Base-by-base conservation (phyloP, 2,888 invertebrate genomes). In the Tolmerus cingulatus region DNA sequence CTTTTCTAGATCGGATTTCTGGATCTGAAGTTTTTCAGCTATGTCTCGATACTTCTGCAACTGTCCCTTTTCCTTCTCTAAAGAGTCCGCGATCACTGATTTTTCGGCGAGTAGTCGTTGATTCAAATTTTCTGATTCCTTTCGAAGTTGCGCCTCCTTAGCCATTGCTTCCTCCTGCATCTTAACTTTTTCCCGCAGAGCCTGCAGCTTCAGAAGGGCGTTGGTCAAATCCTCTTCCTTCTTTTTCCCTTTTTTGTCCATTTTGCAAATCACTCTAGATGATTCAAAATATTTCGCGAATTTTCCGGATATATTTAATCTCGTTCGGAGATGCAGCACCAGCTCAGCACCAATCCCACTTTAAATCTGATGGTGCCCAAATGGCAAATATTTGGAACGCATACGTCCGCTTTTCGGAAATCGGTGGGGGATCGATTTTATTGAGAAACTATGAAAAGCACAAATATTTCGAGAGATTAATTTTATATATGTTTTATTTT, bases 361-460 rank as follows among this genome's bases (percentile, higher is more conserved):
- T 23, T 12, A 23, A 40, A n/a, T 78, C 19, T 78, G 78, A 66
- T 34, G 78, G 43, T 40, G 19, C 1, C 43, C 43, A 43, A 37
- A 78, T 78, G 19, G n/a, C 12, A 43, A 43, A 78, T 78, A 43
- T 78, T 78, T 43, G 23, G 43, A 40, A 78, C 8, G 37, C 43
- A 40, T 37, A 74, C n/a, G 23, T 46, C 66, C 66, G 14, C 4
- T 78, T 78, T 12, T 27, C 66, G 66, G 66, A 66, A 66, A 66
- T 78, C 37, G 78, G 78, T 78, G 78, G 78, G 78, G 78, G 43
- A 43, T 78, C 78, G 43, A 78, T 78, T 43, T 46, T 78, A 78
- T 78, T 78, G 37, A 43, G 43, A 66, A 66, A 66, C 27, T 66
- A 66, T 66, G 66, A 66, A 66, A 66, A 66, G 66, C 66, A 66